Evolutionary conservation across 2,113 vertebrate species (phyloP), one percentile per base, ranked within the genome.

Genomic region (Chrysochloris asiatica): DNA sequence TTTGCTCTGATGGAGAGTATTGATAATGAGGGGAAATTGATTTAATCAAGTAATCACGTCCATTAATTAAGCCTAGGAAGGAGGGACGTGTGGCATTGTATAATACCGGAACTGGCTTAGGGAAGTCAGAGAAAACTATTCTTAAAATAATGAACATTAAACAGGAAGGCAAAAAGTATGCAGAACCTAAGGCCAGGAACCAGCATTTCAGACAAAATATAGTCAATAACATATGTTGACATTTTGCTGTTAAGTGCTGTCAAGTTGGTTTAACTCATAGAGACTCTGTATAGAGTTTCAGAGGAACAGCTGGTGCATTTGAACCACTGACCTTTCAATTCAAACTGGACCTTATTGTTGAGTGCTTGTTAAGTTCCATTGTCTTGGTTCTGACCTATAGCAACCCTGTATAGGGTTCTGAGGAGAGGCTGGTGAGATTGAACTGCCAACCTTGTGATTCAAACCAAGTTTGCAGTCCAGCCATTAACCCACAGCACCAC

Each of bases 151-250:
- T 67, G 30, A 72, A 85, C 52, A 80, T 45, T 54, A 86, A 75
- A 47, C 8, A 54, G 19, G 19, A 92, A 81, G 16, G 73, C 17
- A 54, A 90, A 89, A 28, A 78, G 65, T 50, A 88, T 89, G 65
- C 71, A 78, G 56, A 91, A 41, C 12, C 45, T 67, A 5, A 81
- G 5, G 26, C 21, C 19, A 82, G 21, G 54, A 93, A 83, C 72
- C 19, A 84, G 6, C 28, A 76, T 72, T 83, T 24, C 19, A 75
- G 22, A 30, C 8, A 88, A 41, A 92, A 83, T 83, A 80, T 80
- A 84, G 45, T 90, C 63, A 92, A n/a, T 92, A 86, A 86, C 89
- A 52, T 45, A 54, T 80, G 14, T 43, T 77, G 38, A 0, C 80
- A 63, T 56, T 11, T n/a, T 8, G 16, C 50, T 52, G 50, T 52